These are phyloP conservation scores for Pseudomyrmex flavicornis DNA, from an alignment of 1,140 invertebrate species.

Conservation along the genomic window DNA sequence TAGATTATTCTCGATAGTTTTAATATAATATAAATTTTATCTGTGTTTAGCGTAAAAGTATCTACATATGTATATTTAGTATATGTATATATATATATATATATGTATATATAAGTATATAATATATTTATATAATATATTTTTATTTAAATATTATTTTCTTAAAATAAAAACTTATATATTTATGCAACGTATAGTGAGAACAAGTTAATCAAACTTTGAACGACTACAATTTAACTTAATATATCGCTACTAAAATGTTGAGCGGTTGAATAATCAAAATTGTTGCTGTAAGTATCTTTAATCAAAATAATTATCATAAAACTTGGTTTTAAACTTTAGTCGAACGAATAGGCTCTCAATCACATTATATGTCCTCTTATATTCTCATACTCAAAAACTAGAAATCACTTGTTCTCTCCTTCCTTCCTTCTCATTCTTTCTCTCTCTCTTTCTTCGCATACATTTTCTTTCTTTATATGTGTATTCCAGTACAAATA, in stretches of 20 bases:
- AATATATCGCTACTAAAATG: neutral
- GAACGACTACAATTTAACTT: neutral
- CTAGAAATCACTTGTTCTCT: neutral
- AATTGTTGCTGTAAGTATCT: neutral
- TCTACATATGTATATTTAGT: neutral
- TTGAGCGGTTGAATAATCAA: neutral
- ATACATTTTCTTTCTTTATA: neutral
- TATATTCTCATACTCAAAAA: neutral
- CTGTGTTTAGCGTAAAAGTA: neutral
- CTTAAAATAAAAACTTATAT: no score
- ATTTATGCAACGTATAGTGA: neutral
- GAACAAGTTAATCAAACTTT: neutral
- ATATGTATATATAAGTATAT: neutral
- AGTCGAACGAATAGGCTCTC: neutral
- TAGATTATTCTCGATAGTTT: neutral
- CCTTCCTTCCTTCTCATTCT: neutral
- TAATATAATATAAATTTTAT: neutral
- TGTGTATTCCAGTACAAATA: neutral
- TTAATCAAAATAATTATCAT: constrained; percentile 3
- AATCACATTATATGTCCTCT: neutral
- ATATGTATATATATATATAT: neutral
- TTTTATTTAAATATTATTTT: neutral
- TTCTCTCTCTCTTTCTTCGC: no score
- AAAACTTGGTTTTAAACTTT: constrained; percentile 24
- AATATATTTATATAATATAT: no score